phyloP scores from a whole-genome alignment of 2,888 invertebrate species.

The Rotaria magnacalcarata region DNA sequence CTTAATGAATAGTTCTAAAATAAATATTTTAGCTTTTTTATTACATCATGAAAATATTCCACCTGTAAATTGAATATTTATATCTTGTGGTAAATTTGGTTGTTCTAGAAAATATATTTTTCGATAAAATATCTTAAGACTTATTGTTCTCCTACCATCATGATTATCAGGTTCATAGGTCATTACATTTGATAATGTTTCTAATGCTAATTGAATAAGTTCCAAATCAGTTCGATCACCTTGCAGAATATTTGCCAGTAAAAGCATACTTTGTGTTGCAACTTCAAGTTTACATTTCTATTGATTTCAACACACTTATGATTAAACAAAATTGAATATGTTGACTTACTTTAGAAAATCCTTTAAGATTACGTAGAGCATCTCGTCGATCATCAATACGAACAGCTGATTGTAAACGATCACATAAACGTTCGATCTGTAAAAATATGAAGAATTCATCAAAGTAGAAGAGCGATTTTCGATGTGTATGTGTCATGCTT shows the following conservation, averaged over 20 bases:
- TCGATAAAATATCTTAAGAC: background rate
- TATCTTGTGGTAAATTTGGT: conserved; percentile 52
- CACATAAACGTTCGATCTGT: conserved; percentile 79
- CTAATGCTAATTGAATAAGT: conserved; percentile 82
- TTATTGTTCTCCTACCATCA: conserved; percentile 39
- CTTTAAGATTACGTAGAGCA: conserved; percentile 88
- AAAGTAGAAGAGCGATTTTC: background rate
- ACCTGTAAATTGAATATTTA: conserved; percentile 68
- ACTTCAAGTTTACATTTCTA: conserved; percentile 89
- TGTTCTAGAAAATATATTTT: background rate
- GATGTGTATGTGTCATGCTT: background rate
- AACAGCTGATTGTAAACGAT: conserved; percentile 84
- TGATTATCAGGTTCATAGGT: conserved; percentile 56
- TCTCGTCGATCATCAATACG: conserved; percentile 88
- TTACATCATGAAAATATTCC: background rate
- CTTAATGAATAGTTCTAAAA: conserved; percentile 84
- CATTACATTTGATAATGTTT: conserved; percentile 84
- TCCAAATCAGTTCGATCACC: conserved; percentile 73
- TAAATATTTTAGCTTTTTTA: background rate
- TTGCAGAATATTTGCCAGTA: conserved; percentile 5
- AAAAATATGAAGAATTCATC: conserved; percentile 4
- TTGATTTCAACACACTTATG: conserved; percentile 67
- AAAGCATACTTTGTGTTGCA: conserved; percentile 57
- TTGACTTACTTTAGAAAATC: conserved; percentile 61
- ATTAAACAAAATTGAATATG: background rate